These are phyloP conservation scores for Chymomyza costata DNA, from an alignment of 1,140 invertebrate species.

Conservation along the genomic window DNA sequence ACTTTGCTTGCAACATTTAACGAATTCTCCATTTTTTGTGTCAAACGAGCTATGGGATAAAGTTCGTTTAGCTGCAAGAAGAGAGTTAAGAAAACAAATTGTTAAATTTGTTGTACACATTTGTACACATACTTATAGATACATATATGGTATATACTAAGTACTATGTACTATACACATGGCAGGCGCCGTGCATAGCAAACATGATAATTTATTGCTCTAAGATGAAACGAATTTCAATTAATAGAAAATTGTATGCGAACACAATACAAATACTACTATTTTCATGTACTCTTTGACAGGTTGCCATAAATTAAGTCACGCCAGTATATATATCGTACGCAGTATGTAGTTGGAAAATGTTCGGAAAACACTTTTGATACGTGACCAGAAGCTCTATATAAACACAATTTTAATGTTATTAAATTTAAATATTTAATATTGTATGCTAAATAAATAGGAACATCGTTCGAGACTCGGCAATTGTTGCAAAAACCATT, in stretches of 20 bases:
- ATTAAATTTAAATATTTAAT: no score
- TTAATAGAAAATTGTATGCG: no score
- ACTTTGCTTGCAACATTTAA: constrained; percentile 45
- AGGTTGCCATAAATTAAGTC: no score
- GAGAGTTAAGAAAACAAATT: constrained; percentile 43
- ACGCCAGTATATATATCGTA: no score
- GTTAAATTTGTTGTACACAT: constrained; percentile 25
- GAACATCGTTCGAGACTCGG: no score
- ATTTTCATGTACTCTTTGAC: no score
- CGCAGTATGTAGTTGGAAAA: no score
- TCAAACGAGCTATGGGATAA: constrained; percentile 66
- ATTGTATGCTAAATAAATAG: no score
- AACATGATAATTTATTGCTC: constrained; percentile 58
- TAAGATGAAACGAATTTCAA: constrained; percentile 62
- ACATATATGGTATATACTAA: constrained; percentile 4
- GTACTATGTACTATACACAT: background rate
- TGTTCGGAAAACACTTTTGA: no score
- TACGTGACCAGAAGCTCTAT: no score
- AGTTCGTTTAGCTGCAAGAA: constrained; percentile 64
- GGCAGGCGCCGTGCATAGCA: constrained; percentile 1
- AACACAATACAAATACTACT: no score
- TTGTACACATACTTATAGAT: constrained; percentile 12
- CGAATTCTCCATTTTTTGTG: constrained; percentile 64
- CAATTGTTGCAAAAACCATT: background rate
- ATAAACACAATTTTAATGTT: no score